Conservation (phyloP, 1,140 invertebrate species). For the Brachionus asplanchnoidis region DNA sequence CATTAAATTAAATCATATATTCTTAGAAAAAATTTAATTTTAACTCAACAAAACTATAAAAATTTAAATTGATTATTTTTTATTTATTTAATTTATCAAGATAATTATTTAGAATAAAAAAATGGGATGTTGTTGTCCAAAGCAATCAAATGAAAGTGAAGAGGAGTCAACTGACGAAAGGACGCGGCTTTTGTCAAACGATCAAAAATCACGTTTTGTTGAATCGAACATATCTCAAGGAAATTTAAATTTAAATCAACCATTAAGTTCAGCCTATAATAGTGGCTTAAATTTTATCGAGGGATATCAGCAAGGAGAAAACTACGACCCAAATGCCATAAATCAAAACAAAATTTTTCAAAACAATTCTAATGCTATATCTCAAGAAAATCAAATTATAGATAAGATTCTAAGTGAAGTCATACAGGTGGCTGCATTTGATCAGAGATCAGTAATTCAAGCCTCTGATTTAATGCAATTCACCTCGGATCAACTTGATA, state of each 20-base stretch:
- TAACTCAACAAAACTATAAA: too few species aligned
- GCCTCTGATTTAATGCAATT: background rate
- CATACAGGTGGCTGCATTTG: conserved; percentile 19
- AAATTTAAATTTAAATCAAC: background rate
- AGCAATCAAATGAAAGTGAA: background rate
- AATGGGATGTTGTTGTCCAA: conserved; percentile 41
- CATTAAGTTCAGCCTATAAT: background rate
- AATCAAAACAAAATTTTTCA: background rate
- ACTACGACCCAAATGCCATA: background rate
- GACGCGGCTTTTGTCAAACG: conserved; percentile 3
- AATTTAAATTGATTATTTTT: too few species aligned
- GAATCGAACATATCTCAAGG: background rate
- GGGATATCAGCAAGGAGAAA: background rate
- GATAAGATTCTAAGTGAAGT: conserved; percentile 37
- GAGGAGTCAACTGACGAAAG: background rate
- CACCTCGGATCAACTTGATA: background rate
- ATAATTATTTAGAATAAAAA: background rate
- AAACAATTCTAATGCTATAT: background rate
- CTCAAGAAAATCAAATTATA: conserved; percentile 6
- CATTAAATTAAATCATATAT: too few species aligned
- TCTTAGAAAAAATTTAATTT: too few species aligned
- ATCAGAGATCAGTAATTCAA: background rate
- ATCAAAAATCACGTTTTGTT: conserved; percentile 41
- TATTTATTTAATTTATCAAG: background rate
- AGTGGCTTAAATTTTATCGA: background rate